Evolutionary conservation across 1,140 invertebrate species (phyloP), one percentile per base, ranked within the genome.

Genomic region (Drosophila suzukii): DNA sequence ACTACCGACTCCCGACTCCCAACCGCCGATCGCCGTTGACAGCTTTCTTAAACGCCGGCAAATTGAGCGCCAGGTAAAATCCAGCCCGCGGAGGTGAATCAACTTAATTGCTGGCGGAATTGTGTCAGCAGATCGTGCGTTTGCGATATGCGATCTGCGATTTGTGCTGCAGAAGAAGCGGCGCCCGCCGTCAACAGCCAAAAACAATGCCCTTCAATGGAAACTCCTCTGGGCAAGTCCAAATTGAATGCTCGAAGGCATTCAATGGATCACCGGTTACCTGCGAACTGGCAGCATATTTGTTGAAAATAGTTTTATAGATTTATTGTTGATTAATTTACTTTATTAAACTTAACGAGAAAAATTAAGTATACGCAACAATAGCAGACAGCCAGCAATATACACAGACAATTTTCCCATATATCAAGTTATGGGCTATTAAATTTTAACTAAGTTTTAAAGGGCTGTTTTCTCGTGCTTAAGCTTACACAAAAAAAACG

Each of bases 41-140:
- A 89, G 84, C 84, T 89, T 89, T 72, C 74, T 89, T 89, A 89
- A 62, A 66, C 51, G 77, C 56, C 72, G 62, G 78, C 79, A 70
- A 76, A 80, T 79, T 79, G 71, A 24, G 46, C 70, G 24, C 43
- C 41, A 27, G 13, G 41, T 34, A 8, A 49, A 47, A 44, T 12
- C 55, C 44, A 46, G 61, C 62, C 39, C 46, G 46, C 49, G 39
- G 61, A 51, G 67, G 51, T 70, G 77, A 77, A 77, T 85, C 76
- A 76, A 89, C 60, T 88, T 89, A 88, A 88, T 88, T 90, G 84
- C 85, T 84, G 10, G 58, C 60, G 77, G 85, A 89, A 89, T 90
- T 89, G 84, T 89, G 84, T 89, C 84, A 89, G 80, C 77, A 72
- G 84, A 89, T 89, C 62, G 84, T 84, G 84, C 70, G 58, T 66